Base-by-base conservation (phyloP, 2,888 invertebrate genomes). In the Helleia helle region DNA sequence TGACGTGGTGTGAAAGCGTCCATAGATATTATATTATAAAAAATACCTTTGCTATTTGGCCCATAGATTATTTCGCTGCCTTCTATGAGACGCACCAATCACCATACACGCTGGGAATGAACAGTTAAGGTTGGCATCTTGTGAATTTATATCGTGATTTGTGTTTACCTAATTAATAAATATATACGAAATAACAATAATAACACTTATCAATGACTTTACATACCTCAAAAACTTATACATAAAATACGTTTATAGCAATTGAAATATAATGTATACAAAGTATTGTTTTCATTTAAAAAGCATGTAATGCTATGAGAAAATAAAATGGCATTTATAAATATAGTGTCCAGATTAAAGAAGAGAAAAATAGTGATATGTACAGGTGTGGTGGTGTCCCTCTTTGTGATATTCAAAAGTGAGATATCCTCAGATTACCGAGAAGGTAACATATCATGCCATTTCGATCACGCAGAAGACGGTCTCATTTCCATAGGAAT, bases 401-500 rank as follows among this genome's bases (percentile, higher is more conserved):
- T 34, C 15, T 22, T 34, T 22, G 7, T 9, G 11, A 6, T 34
- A n/a, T 8, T 18, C 3, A 6, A 34, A 12, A 34, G 11, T 11
- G 34, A 34, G 3, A 3, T 31, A 11, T 18, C 18, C 15, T 31
- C 11, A 5, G 22, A 34, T 3, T 30, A 15, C 2, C 7, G 9
- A 4, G 18, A 18, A 2, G n/a, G 12, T 11, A 48, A 58, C 30
- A 48, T 54, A 44, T 49, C 54, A 2, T 61, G 61, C 11, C 49
- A 58, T 15, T 52, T 51, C 18, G 27, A 31, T 0, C 34, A 45
- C n/a, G 22, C 12, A 2, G 48, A 54, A 2, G 58, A 59, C 24
- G 50, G 41, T 5, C 38, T 70, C 4, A 53, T 57, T 1, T 59
- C 60, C 7, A 48, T 51, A 2, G 56, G 63, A 12, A 45, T 48